Evolutionary conservation across 2,113 vertebrate genomes (phyloP).

Genomic region (Hystrix cristata): DNA sequence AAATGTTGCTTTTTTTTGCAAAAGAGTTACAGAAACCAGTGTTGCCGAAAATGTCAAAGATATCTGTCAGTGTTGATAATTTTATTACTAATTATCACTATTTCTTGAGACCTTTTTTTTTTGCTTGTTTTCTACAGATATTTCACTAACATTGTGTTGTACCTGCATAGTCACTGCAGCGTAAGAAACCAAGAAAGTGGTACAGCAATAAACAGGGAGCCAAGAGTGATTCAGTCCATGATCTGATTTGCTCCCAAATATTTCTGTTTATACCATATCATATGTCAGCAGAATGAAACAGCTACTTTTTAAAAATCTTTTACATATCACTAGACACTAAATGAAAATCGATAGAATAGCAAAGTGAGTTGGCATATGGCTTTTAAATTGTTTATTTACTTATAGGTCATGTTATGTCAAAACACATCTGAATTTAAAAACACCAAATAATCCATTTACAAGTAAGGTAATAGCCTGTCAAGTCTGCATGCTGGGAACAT

Average conservation of each 20-base stretch:
- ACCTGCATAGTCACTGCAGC: neutral
- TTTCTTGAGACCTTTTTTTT: neutral
- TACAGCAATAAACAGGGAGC: too few species aligned
- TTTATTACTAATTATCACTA: neutral
- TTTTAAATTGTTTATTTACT: conserved; percentile 74
- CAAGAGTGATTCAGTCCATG: neutral
- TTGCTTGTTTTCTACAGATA: neutral
- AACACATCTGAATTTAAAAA: conserved; percentile 75
- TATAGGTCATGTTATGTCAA: conserved; percentile 65
- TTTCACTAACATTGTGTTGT: neutral
- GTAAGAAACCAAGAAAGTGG: neutral
- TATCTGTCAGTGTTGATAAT: neutral
- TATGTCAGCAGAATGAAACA: neutral
- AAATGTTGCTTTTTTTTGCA: neutral
- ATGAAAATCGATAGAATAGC: conserved; percentile 65
- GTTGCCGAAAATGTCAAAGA: neutral
- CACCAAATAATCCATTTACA: conserved; percentile 74
- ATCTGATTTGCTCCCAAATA: neutral
- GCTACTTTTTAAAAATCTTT: neutral
- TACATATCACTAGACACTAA: conserved; percentile 36
- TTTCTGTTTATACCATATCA: neutral
- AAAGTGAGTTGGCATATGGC: conserved; percentile 30
- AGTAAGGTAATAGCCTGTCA: conserved; percentile 79
- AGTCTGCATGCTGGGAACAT: conserved; percentile 69
- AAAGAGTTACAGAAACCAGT: neutral